Conservation (phyloP, 2,113 vertebrate species). For the Diadophis punctatus region DNA sequence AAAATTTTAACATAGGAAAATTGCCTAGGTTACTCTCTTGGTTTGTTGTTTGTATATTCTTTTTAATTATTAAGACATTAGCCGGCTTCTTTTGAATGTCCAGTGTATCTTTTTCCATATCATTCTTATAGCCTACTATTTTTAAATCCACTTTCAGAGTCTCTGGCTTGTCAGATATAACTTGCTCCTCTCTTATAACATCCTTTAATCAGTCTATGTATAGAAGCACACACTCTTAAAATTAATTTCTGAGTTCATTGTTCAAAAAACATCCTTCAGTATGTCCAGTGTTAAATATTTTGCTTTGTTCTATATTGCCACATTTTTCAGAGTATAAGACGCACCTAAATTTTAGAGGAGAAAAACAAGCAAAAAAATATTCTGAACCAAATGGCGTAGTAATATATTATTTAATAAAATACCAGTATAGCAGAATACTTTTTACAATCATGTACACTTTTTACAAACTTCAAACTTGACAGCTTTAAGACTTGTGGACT, state of each 20-base stretch:
- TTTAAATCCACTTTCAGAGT: not conserved
- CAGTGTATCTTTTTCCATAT: not conserved
- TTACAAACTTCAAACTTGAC: too few species aligned
- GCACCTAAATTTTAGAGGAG: too few species aligned
- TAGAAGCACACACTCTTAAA: not conserved
- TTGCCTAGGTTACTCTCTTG: not conserved
- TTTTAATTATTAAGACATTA: not conserved
- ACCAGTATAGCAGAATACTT: too few species aligned
- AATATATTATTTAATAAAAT: too few species aligned
- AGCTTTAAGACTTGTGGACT: too few species aligned
- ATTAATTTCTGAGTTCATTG: not conserved
- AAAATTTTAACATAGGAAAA: not conserved
- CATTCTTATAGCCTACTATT: not conserved
- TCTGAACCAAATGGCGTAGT: too few species aligned
- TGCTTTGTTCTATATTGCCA: not conserved
- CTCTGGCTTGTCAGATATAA: not conserved
- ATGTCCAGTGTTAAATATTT: not conserved
- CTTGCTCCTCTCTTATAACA: not conserved
- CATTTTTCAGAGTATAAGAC: too few species aligned
- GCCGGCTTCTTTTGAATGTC: not conserved
- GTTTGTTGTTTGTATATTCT: not conserved
- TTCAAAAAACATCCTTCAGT: not conserved
- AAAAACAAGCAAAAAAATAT: too few species aligned
- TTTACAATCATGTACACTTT: too few species aligned
- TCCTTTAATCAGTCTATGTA: not conserved